Conservation (phyloP, 35 echinoderm and acorn worm genomes). For the Eucidaris tribuloides region DNA sequence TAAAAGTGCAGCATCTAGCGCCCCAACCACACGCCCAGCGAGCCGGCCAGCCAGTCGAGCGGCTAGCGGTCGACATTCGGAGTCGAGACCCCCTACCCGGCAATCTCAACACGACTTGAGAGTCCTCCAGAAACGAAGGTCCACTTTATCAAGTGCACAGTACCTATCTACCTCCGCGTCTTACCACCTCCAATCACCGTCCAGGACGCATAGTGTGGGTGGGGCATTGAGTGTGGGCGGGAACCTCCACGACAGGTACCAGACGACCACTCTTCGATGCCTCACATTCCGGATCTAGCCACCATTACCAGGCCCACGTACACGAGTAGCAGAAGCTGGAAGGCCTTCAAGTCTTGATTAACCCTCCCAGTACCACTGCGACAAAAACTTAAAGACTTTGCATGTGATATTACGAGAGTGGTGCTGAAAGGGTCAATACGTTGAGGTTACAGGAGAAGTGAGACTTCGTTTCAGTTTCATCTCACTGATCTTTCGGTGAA, state of each 20-base stretch:
- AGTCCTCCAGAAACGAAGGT: slow-evolving; percentile 11
- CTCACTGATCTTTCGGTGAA: too few species aligned
- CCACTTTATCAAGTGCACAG: not conserved
- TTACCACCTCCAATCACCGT: not conserved
- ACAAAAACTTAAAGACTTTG: too few species aligned
- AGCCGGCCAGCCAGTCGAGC: not conserved
- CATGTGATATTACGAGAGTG: too few species aligned
- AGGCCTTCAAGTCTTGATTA: slow-evolving; percentile 17
- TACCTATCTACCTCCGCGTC: not conserved
- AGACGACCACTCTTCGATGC: not conserved
- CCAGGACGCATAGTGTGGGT: not conserved
- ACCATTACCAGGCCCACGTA: slow-evolving; percentile 52
- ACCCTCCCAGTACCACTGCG: too few species aligned
- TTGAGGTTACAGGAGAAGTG: too few species aligned
- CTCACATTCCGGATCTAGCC: slow-evolving; percentile 34
- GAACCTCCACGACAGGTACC: not conserved
- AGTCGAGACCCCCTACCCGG: not conserved
- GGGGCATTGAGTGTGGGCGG: slow-evolving; percentile 8
- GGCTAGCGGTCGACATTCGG: not conserved
- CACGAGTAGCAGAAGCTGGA: slow-evolving; percentile 45
- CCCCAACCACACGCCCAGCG: not conserved
- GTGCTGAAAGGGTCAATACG: too few species aligned
- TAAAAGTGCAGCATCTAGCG: not conserved
- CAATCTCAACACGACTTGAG: slow-evolving; percentile 4
- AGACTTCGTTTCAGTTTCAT: too few species aligned